Base-by-base conservation (phyloP, 92 coral and sea anemone genomes). In the Actinostola sp. region DNA sequence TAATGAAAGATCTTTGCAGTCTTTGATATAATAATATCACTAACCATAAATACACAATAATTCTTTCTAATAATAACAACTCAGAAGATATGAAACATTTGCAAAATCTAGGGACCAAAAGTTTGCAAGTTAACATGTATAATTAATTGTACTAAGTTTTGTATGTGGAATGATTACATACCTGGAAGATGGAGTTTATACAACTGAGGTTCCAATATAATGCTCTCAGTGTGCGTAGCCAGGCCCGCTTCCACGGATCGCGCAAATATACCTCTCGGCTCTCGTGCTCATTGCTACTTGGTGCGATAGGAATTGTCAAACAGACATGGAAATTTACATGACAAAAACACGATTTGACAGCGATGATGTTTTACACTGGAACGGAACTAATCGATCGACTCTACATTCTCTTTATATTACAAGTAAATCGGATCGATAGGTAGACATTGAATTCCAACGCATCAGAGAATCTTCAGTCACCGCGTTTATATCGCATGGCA, bases 401-500 rank as follows among this genome's bases (percentile, higher is more conserved):
- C 41, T 32, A 33, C 26, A 17, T 33, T 11, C 1, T 14, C 9
- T 68, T 48, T 68, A 13, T 15, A 29, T 12, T 32, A 3, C 42
- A 36, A 50, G 63, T 33, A 31, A 33, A 48, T 19, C 16, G n/a
- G n/a, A n/a, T n/a, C n/a, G n/a, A n/a, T 50, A 32, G 32, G 31
- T 50, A 20, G 51, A 68, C 61, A 51, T 38, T n/a, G 21, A 52
- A 68, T 68, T 49, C 74, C 74, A 21, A 11, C 48, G 33, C 61
- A 68, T 32, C 27, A 0, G 54, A 38, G 16, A 39, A 29, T 6
- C 13, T 4, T 30, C 19, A n/a, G n/a, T n/a, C 27, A 19, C n/a
- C 26, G 74, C 74, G 74, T 51, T 30, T 23, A 6, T n/a, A 17
- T 67, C 51, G n/a, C n/a, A n/a, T 68, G 74, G 74, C 74, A 68